A percentile compares a stretch with the other conserved stretches of the same genome.
phyloP scores from a whole-genome alignment of 2,113 vertebrate species.

The Crotophaga sulcirostris region DNA sequence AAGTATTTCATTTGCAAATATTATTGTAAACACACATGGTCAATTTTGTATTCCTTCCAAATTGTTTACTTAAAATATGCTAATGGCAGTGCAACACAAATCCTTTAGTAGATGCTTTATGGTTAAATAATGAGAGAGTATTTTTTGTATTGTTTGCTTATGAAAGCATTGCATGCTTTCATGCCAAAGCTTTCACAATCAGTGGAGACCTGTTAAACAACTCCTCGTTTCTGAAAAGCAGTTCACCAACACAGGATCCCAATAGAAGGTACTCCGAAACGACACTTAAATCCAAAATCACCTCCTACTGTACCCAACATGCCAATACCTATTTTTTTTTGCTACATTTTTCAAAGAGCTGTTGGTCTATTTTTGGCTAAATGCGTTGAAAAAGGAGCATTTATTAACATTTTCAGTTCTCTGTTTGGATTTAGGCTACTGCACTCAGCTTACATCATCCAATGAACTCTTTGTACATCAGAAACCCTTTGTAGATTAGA shows the following conservation, averaged over 20 bases:
- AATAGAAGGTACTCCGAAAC: background rate
- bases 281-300: background rate
- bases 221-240: background rate
- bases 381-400: background rate
- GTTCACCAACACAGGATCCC: background rate
- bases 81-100: background rate
- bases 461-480: background rate
- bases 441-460: background rate
- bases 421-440: background rate
- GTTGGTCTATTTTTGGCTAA: background rate
- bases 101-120: constrained; percentile 2
- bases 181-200: background rate
- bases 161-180: background rate
- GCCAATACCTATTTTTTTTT: background rate
- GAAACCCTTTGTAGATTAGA: background rate
- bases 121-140: constrained; percentile 12
- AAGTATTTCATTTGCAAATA: constrained; percentile 38
- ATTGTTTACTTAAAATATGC: constrained; percentile 18
- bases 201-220: background rate
- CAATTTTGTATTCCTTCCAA: constrained; percentile 40
- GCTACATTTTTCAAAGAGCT: background rate
- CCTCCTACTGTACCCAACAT: background rate
- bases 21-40: constrained; percentile 44
- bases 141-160: constrained; percentile 25
- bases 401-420: background rate